These are phyloP conservation scores for Oriolus oriolus DNA, from an alignment of 2,113 vertebrate species.

Conservation along the genomic window DNA sequence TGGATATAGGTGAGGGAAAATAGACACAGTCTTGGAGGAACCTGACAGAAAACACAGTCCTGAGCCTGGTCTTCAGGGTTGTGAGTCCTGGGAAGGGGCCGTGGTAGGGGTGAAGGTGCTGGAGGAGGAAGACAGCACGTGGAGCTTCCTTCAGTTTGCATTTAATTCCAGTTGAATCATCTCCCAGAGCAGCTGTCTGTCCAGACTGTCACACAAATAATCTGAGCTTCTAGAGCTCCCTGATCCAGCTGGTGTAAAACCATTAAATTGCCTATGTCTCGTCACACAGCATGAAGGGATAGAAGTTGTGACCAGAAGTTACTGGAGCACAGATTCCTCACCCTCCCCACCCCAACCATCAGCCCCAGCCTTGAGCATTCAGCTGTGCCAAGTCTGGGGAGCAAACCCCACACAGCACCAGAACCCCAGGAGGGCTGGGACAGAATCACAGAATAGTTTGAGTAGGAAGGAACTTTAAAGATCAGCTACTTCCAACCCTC, in stretches of 20 bases:
- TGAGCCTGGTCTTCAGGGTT: neutral
- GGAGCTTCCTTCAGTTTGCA: neutral
- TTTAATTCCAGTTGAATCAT: neutral
- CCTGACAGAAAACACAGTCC: neutral
- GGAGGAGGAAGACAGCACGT: neutral
- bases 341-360: neutral
- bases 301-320: accelerated
- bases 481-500: neutral
- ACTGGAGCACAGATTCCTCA: neutral
- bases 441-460: neutral
- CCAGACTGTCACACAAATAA: neutral
- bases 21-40: neutral
- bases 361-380: neutral
- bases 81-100: neutral
- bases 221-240: neutral
- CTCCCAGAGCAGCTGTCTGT: neutral
- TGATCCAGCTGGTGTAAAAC: neutral
- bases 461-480: neutral
- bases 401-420: neutral
- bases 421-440: neutral
- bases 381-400: accelerated
- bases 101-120: neutral
- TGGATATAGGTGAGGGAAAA: neutral
- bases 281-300: accelerated
- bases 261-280: neutral